Evolutionary conservation across 2,888 invertebrate species (phyloP).

Genomic region (Volucella inflata): DNA sequence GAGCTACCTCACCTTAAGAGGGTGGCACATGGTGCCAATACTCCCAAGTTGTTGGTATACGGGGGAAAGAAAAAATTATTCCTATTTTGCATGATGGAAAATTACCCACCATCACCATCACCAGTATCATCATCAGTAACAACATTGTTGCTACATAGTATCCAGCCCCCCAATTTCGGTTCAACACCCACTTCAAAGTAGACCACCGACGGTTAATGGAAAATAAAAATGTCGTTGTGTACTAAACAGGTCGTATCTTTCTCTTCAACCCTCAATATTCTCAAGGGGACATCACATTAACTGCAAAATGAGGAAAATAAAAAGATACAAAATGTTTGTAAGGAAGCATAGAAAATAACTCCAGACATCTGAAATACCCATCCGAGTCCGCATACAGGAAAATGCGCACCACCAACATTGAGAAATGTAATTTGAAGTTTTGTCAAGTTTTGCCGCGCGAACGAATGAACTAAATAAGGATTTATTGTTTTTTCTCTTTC

Average conservation of each 20-base stretch:
- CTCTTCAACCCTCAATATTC: constrained; percentile 51
- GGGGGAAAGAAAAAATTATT: constrained; percentile 74
- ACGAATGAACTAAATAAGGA: constrained; percentile 72
- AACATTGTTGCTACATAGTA: not conserved
- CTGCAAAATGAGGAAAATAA: constrained; percentile 50
- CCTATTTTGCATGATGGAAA: constrained; percentile 74
- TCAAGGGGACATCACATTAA: constrained; percentile 64
- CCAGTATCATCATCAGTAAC: constrained; percentile 6
- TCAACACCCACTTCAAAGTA: no score
- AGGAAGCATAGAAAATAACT: constrained; percentile 42
- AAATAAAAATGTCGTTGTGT: constrained; percentile 72
- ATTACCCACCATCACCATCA: constrained; percentile 56
- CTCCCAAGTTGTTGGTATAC: constrained; percentile 24
- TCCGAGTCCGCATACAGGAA: not conserved
- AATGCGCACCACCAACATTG: constrained; percentile 10
- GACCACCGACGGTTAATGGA: constrained; percentile 70
- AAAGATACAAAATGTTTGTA: not conserved
- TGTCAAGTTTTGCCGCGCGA: constrained; percentile 66
- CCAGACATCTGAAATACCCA: no score
- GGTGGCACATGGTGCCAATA: constrained; percentile 21
- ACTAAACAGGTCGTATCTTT: constrained; percentile 68
- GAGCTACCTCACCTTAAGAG: constrained; percentile 62
- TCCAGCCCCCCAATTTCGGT: not conserved
- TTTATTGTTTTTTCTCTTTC: constrained; percentile 66
- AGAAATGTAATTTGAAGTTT: constrained; percentile 74